Evolutionary conservation across 2,888 invertebrate genomes (phyloP).

Genomic region (Drosophila niveifrons): DNA sequence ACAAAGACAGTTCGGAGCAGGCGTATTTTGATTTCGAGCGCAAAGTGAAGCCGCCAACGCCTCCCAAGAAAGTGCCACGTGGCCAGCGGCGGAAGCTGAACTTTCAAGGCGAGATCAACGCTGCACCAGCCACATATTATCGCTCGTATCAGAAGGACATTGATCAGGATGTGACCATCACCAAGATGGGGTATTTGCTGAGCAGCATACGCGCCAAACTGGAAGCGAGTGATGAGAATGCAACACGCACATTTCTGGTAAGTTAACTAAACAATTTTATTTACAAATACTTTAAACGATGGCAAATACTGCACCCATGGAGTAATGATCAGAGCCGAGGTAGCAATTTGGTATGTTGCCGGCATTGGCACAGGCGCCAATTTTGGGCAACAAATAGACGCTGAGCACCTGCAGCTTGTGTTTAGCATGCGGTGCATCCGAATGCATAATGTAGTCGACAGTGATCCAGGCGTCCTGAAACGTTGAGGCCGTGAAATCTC

Average conservation of each 20-base stretch:
- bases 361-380: conserved; percentile 87
- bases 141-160: conserved; percentile 83
- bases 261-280: conserved; percentile 47
- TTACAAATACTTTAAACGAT: conserved; percentile 29
- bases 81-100: conserved; percentile 70
- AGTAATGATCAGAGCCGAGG: conserved; percentile 94
- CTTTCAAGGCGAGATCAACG: conserved; percentile 59
- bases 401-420: conserved; percentile 84
- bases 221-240: conserved; percentile 82
- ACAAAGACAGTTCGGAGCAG: conserved; percentile 33
- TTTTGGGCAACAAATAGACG: conserved; percentile 89
- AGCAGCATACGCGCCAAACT: conserved; percentile 81
- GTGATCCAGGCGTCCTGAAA: conserved; percentile 91
- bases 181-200: conserved; percentile 83
- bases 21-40: conserved; percentile 83
- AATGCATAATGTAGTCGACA: conserved; percentile 96
- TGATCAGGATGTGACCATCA: conserved; percentile 82
- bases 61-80: conserved; percentile 65
- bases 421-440: conserved; percentile 83
- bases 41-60: conserved; percentile 79
- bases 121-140: conserved; percentile 80
- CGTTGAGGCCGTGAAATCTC: conserved; percentile 87
- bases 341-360: conserved; percentile 90
- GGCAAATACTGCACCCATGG: conserved; percentile 90
- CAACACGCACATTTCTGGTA: conserved; percentile 80